Evolutionary conservation across 2,888 invertebrate species (phyloP), one percentile per base, ranked within the genome.

Genomic region (Orgyia antiqua): DNA sequence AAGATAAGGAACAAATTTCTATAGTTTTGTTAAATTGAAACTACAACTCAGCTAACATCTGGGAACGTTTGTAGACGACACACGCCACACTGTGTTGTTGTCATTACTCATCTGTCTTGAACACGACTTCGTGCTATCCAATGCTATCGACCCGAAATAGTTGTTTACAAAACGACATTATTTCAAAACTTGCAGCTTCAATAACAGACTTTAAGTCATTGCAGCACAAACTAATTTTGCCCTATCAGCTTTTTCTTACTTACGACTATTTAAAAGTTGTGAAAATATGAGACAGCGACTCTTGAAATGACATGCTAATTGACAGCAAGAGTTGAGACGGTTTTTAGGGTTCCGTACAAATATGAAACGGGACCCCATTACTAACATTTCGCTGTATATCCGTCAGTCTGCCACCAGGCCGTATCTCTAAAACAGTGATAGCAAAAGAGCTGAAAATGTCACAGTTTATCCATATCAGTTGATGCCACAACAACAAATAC

Each of bases 231-330:
- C 37, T 49, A 52, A 54, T 64, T 64, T 43, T n/a, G 30, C 42
- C 45, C 3, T 46, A 38, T 15, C 31, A 29, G 31, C 35, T 41
- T 45, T 40, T 35, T 34, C 31, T 30, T 34, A 44, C 42, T 56
- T 73, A 53, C 42, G 55, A 45, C 60, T 42, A 56, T 61, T 61
- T 46, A 51, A 50, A 58, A 60, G 42, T 45, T 42, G 51, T 51
- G 45, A 50, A 49, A 4, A 15, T 15, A 58, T 36, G 64, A 61
- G 68, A 68, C 65, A 74, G 62, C 68, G 69, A 65, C 68, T 80
- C 82, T 82, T 77, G 77, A 78, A 80, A 80, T 72, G 74, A 80
- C 72, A 80, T 80, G 80, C 77, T 84, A 84, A 84, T 84, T 84
- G 83, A 82, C 74, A 69, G 56, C 61, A 65, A 69, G n/a, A n/a